Evolutionary conservation across 2,113 vertebrate genomes (phyloP), one percentile per base, ranked within the genome.

Genomic region (Scophthalmus maximus): DNA sequence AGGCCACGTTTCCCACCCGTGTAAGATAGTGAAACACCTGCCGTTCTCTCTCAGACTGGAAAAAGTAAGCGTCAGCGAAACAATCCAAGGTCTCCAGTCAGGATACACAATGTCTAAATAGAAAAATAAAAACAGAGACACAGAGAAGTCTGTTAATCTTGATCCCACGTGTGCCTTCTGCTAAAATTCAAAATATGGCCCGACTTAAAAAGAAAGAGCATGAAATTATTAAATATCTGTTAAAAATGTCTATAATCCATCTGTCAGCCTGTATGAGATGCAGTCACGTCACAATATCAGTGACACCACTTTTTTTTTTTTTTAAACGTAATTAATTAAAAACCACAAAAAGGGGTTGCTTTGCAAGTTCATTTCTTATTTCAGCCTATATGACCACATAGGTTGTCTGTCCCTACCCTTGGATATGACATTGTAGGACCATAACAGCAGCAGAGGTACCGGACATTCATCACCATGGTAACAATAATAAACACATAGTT

Each of bases 81-180:
- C 23, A 73, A 72, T 82, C 79, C 81, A 86, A 88, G 81, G 77
- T 72, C 76, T 72, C 51, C 36, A 25, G 73, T 18, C 57, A 59
- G 64, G 76, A 77, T 38, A 29, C 17, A 44, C 53, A 58, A 8
- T 40, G 25, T 82, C 82, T 86, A 61, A 59, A 38, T 52, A 53
- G 67, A 18, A 65, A 71, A 80, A 26, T 10, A 47, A 29, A 50
- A 26, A 51, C 10, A 81, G 12, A 73, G 32, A 78, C 18, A 53
- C 17, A 23, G 34, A 56, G 1, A 79, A 30, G 44, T 53, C 11
- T 20, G 47, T 70, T 73, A 64, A 52, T 61, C 11, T 61, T 22
- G n/a, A 66, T 30, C 46, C 12, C 63, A 73, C 11, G 26, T 26
- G 14, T 17, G 49, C 12, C 56, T n/a, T 17, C 42, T 46, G 42